Evolutionary conservation across 2,888 invertebrate species (phyloP).

Genomic region (Idaea biselata): DNA sequence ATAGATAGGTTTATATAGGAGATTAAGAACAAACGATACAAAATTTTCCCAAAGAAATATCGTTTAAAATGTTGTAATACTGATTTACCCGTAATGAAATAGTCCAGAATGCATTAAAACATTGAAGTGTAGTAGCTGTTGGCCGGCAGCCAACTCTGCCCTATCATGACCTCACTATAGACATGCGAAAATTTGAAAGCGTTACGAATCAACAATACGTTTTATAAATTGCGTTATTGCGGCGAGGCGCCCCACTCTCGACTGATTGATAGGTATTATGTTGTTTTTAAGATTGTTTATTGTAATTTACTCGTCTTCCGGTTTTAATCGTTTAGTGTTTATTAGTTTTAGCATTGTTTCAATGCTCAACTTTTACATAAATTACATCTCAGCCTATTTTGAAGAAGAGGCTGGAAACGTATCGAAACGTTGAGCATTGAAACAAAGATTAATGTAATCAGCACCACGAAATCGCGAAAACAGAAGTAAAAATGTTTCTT

Average conservation of each 20-base stretch:
- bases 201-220: slow-evolving; percentile 47
- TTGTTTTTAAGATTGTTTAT: slow-evolving; percentile 19
- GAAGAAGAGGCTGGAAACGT: too few species aligned
- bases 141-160: slow-evolving; percentile 45
- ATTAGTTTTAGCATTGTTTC: too few species aligned
- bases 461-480: too few species aligned
- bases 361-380: too few species aligned
- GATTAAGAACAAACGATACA: not conserved
- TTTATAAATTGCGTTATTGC: slow-evolving; percentile 32
- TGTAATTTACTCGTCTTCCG: too few species aligned
- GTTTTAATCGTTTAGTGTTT: too few species aligned
- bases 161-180: slow-evolving; percentile 34
- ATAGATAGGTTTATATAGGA: too few species aligned
- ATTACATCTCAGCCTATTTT: too few species aligned
- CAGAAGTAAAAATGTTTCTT: too few species aligned
- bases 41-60: not conserved
- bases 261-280: slow-evolving; percentile 31
- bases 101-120: slow-evolving; percentile 48
- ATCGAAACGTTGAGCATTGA: too few species aligned
- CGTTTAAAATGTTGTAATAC: not conserved
- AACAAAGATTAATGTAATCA: too few species aligned
- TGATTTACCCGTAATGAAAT: slow-evolving; percentile 37
- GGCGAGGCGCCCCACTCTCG: slow-evolving; percentile 16
- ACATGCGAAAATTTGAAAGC: slow-evolving; percentile 47
- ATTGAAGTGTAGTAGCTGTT: slow-evolving; percentile 47